Conservation (phyloP, 2,888 invertebrate genomes). For the Agrenia bidenticulata region DNA sequence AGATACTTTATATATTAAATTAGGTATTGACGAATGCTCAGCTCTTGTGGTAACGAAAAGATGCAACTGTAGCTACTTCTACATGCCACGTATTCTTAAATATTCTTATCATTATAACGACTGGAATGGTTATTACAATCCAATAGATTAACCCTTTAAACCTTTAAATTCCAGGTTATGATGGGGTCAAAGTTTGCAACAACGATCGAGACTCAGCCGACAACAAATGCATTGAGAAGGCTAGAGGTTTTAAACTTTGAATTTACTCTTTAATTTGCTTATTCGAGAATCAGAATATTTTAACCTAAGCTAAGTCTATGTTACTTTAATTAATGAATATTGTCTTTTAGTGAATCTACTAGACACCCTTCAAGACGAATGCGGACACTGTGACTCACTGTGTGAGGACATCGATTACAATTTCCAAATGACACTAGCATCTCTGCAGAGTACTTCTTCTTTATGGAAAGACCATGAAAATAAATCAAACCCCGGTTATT, state of each 20-base stretch:
- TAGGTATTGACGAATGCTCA: constrained; percentile 27
- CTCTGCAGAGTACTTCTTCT: constrained; percentile 11
- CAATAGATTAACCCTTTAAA: too few relatives aligned
- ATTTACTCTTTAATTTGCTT: constrained; percentile 2
- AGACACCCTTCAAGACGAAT: constrained; percentile 19
- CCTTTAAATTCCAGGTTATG: constrained; percentile 13
- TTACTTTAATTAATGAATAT: too few relatives aligned
- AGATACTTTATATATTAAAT: constrained; percentile 11
- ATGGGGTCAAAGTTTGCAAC: constrained; percentile 23
- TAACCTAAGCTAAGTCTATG: too few relatives aligned
- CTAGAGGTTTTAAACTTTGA: constrained; percentile 20
- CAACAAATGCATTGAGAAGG: neutral
- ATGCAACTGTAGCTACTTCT: constrained; percentile 43
- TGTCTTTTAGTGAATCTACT: constrained; percentile 19
- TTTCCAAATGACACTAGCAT: constrained; percentile 26
- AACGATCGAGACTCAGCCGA: constrained; percentile 18
- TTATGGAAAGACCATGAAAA: constrained; percentile 25
- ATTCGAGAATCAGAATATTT: neutral
- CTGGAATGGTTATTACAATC: neutral
- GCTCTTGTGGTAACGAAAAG: constrained; percentile 7
- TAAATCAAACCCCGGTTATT: neutral
- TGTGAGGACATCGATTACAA: constrained; percentile 35
- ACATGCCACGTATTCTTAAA: constrained; percentile 31
- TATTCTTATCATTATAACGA: neutral
- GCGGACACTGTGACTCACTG: constrained; percentile 27